Evolutionary conservation across 2,888 invertebrate species (phyloP), one percentile per base, ranked within the genome.

Genomic region (Melanostoma mellinum): DNA sequence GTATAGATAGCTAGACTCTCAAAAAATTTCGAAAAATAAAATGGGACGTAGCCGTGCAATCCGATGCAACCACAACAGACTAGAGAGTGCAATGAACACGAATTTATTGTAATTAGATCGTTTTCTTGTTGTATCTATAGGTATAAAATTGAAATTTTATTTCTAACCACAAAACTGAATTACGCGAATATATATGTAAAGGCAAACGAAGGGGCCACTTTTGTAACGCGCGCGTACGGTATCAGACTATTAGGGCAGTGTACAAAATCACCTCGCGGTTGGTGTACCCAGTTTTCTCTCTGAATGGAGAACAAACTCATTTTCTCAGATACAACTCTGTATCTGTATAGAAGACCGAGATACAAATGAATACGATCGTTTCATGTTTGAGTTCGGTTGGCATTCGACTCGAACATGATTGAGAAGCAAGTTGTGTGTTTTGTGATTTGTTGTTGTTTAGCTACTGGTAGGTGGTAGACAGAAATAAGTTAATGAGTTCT

Each of bases 211-310:
- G 73, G 75, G 78, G 65, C 63, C 60, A 73, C 53, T 84, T 84
- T 74, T 74, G 84, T 79, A 84, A 78, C 74, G 84, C 79, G 84
- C 84, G 79, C 84, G 84, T 84, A 79, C 74, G 79, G 60, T 78
- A 79, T 75, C 78, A 84, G 74, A 84, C 84, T 84, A 84, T 78
- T 79, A 74, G 74, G 84, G 71, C 79, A 72, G 79, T 71, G 75
- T 74, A 84, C 71, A 71, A 79, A 82, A 75, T 75, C 84, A 84
- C 78, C 82, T 84, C 84, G 78, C 65, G 65, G 73, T 75, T 75
- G 53, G 65, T 75, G 65, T 75, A 75, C 75, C 75, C 80, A 80
- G 65, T 75, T 56, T 68, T 63, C 68, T 74, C 74, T 74, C 53
- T 8, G 40, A 60, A 50, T 73, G 55, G 79, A 80, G 79, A 74